Evolutionary conservation across 2,113 vertebrate species (phyloP).

Genomic region (Vicugna pacos): DNA sequence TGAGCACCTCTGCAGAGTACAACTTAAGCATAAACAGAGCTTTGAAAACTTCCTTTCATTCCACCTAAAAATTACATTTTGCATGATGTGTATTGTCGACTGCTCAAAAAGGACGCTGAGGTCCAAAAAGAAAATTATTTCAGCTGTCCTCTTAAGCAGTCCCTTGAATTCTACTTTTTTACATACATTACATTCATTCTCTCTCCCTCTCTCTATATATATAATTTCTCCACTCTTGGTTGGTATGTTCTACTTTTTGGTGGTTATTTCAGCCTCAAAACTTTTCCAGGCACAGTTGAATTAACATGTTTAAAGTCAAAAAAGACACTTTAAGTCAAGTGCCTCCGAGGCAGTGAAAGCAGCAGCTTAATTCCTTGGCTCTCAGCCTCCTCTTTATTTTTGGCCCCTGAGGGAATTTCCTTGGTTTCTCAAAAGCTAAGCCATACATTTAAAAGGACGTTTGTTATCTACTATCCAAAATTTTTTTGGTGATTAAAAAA

Average conservation of each 20-base stretch:
- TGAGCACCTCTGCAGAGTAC: background rate
- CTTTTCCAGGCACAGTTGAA: background rate
- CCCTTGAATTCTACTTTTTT: background rate
- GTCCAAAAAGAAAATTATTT: background rate
- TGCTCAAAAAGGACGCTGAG: background rate
- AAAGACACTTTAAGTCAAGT: conserved; percentile 1
- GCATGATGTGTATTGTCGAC: background rate
- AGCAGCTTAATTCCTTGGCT: background rate
- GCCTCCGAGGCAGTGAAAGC: background rate
- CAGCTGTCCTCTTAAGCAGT: background rate
- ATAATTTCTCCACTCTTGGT: background rate
- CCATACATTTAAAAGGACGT: background rate
- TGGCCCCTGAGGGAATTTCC: background rate
- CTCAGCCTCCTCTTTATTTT: conserved; percentile 23
- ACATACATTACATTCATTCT: too few species aligned
- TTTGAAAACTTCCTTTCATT: background rate
- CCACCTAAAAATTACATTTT: background rate
- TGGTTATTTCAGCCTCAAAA: background rate
- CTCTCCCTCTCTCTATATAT: background rate
- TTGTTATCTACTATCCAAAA: background rate
- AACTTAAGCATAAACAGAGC: background rate
- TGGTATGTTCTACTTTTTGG: background rate
- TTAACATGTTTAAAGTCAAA: background rate
- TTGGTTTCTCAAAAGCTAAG: conserved; percentile 17
- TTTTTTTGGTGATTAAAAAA: background rate